These are phyloP conservation scores for Albula glossodonta DNA, from an alignment of 2,113 vertebrate species.

Conservation along the genomic window DNA sequence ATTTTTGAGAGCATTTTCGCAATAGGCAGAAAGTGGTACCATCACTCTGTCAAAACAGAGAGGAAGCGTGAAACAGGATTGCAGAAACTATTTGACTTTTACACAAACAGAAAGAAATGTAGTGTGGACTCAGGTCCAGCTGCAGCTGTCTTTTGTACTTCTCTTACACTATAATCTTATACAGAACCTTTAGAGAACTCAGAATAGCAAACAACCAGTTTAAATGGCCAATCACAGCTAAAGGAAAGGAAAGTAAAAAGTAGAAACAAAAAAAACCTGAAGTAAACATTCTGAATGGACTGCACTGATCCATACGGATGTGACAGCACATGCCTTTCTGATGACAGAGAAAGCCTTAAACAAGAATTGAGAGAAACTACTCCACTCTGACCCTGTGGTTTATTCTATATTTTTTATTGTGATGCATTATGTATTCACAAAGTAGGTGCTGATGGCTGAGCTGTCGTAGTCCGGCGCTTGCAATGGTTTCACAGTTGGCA, in stretches of 20 bases:
- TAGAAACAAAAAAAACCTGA: not conserved
- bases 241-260: not conserved
- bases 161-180: not conserved
- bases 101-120: not conserved
- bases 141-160: not conserved
- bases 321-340: not conserved
- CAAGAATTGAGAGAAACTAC: not conserved
- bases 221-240: not conserved
- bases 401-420: not conserved
- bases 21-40: not conserved
- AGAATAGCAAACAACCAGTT: not conserved
- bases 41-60: not conserved
- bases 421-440: not conserved
- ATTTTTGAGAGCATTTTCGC: not conserved
- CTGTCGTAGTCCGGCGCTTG: constrained; percentile 8
- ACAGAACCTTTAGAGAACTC: not conserved
- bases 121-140: not conserved
- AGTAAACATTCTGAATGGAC: constrained; percentile 10
- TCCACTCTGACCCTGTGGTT: not conserved
- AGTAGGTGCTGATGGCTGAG: not conserved
- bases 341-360: not conserved
- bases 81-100: not conserved
- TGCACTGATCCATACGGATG: not conserved
- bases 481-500: not conserved
- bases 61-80: not conserved